Conservation (phyloP, 2,113 vertebrate species). For the Propithecus coquereli region DNA sequence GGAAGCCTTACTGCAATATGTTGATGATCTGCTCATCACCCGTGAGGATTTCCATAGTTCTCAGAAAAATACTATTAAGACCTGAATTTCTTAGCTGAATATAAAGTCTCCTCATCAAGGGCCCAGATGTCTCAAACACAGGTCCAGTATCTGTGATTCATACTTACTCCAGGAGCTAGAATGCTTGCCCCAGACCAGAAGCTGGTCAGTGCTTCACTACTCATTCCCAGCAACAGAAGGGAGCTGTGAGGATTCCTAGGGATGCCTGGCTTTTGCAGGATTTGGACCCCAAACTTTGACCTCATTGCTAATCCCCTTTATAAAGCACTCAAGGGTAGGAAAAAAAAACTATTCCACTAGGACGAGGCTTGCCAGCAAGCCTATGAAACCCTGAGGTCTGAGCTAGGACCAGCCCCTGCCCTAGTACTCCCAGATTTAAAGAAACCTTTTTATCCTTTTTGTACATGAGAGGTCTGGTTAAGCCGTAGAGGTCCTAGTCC, state of each 20-base stretch:
- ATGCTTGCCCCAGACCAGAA: background rate
- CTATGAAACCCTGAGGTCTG: background rate
- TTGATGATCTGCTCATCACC: background rate
- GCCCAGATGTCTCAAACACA: background rate
- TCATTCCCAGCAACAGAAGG: background rate
- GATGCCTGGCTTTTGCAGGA: background rate
- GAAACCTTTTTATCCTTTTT: background rate
- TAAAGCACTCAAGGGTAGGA: background rate
- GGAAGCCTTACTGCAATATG: background rate
- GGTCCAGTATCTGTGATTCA: background rate
- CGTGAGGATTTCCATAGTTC: background rate
- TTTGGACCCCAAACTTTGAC: background rate
- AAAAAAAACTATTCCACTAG: background rate
- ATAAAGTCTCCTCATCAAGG: background rate
- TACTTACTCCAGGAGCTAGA: background rate
- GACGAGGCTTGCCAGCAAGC: background rate
- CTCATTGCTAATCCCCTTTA: too few relatives aligned
- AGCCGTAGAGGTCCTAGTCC: background rate
- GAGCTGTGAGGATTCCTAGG: background rate
- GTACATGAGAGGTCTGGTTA: background rate
- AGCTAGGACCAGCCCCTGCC: background rate
- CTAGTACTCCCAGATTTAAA: background rate
- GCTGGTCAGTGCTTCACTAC: background rate
- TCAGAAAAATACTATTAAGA: background rate
- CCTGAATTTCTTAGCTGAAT: background rate